phyloP scores from a whole-genome alignment of 2,113 vertebrate species.

The Rhinolophus ferrumequinum region DNA sequence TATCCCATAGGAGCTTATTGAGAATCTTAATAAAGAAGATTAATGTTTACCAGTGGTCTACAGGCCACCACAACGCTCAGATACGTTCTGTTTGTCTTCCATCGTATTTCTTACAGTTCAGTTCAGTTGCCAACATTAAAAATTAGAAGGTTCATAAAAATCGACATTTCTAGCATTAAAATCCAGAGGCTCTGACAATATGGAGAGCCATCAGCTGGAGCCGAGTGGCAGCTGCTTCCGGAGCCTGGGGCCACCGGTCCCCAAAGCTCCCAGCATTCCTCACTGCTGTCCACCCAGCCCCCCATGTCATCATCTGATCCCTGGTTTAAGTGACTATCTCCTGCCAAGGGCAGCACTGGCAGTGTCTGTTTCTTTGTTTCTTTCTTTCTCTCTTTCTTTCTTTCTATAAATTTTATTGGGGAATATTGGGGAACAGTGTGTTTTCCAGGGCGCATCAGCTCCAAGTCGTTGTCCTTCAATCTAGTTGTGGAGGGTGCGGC shows the following conservation, averaged over 20 bases:
- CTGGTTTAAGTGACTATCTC: rapidly evolving
- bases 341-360: neutral
- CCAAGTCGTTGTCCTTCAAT: too few species aligned
- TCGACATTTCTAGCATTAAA: neutral
- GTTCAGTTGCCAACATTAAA: neutral
- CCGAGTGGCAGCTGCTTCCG: rapidly evolving
- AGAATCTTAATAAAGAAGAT: neutral
- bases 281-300: rapidly evolving
- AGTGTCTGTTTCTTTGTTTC: neutral
- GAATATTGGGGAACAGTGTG: too few species aligned
- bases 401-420: too few species aligned
- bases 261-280: rapidly evolving
- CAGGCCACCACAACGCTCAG: neutral
- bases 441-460: too few species aligned
- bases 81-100: rapidly evolving
- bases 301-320: too few species aligned
- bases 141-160: neutral
- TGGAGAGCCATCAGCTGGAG: neutral
- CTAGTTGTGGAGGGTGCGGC: too few species aligned
- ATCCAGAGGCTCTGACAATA: neutral
- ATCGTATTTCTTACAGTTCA: neutral
- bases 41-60: too few species aligned
- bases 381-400: too few species aligned
- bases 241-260: rapidly evolving
- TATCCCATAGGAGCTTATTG: neutral